Evolutionary conservation across 2,797 vertebrate genomes (phyloP), one percentile per base, ranked within the genome.

Genomic region (Gymnoscopelus microlampas): DNA sequence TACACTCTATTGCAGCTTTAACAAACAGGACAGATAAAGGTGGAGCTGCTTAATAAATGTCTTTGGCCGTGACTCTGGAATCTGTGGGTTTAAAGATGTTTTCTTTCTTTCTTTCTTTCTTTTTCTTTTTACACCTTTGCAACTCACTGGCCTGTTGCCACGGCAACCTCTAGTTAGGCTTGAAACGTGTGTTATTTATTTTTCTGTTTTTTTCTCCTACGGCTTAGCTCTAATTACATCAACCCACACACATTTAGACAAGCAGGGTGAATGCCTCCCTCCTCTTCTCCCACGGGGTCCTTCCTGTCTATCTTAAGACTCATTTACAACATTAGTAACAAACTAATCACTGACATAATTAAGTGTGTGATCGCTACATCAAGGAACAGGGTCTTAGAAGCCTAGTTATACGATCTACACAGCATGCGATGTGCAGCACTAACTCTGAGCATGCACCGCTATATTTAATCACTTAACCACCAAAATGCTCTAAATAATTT

Each of bases 141-240:
- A 84, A 73, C 76, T 76, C 68, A 55, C 74, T 76, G 76, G 76
- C 60, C 64, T 0, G 84, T 91, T 80, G 75, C 84, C 82, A 84
- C 79, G 49, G 85, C 81, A 88, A 91, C 86, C 57, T 69, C 87
- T 85, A 83, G 87, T 90, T 90, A 88, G 71, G 66, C 70, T 71
- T 44, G 77, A 79, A 77, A 87, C 85, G 87, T 44, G 39, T 44
- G 39, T 44, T 44, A 44, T 39, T 39, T 39, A 39, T 39, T 39
- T 44, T 44, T 44, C 1, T 44, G 2, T 10, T 44, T 13, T 2
- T 44, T 3, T 8, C 9, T 87, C 81, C 88, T 88, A 81, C 85
- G 86, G 90, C 80, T 85, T 89, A 88, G 85, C 69, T 86, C 85
- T 84, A 90, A 89, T 90, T 88, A 91, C 80, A 68, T 62, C 67